Conservation (phyloP, 2,113 vertebrate species). For the Dissostichus mawsoni region DNA sequence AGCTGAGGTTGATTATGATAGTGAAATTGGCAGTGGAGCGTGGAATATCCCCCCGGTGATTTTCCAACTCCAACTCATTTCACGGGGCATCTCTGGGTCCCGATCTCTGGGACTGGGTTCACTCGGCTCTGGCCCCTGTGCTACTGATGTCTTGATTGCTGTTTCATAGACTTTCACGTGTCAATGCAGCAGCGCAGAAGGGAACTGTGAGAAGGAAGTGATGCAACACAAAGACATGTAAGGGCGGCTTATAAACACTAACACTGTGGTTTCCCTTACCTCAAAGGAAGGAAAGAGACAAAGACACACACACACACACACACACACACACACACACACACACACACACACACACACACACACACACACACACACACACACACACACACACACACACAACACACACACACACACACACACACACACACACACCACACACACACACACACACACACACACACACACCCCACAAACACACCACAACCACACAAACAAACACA, state of each 20-base stretch:
- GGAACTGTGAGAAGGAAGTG: slow-evolving; percentile 66
- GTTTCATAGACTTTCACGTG: slow-evolving; percentile 65
- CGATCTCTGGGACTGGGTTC: slow-evolving; percentile 47
- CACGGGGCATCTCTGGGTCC: slow-evolving; percentile 60
- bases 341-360: slow-evolving; percentile 8
- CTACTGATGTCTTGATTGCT: slow-evolving; percentile 61
- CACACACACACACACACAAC: slow-evolving; percentile 11
- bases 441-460: slow-evolving; percentile 21
- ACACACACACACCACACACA: neutral
- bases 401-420: slow-evolving; percentile 17
- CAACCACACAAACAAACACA: slow-evolving; percentile 35
- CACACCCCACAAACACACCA: no score
- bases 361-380: slow-evolving; percentile 17
- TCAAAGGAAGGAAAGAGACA: slow-evolving; percentile 70
- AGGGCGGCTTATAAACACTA: slow-evolving; percentile 63
- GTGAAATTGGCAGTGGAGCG: slow-evolving; percentile 55
- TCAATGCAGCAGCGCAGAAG: slow-evolving; percentile 49
- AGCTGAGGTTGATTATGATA: slow-evolving; percentile 69
- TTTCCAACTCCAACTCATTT: slow-evolving; percentile 67
- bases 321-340: neutral
- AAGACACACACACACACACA: slow-evolving; percentile 30
- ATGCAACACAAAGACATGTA: slow-evolving; percentile 74
- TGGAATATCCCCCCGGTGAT: slow-evolving; percentile 55
- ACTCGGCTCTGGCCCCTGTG: slow-evolving; percentile 32
- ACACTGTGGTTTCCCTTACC: slow-evolving; percentile 67